phyloP scores from a whole-genome alignment of 2,113 vertebrate genomes.

The Osmerus mordax region DNA sequence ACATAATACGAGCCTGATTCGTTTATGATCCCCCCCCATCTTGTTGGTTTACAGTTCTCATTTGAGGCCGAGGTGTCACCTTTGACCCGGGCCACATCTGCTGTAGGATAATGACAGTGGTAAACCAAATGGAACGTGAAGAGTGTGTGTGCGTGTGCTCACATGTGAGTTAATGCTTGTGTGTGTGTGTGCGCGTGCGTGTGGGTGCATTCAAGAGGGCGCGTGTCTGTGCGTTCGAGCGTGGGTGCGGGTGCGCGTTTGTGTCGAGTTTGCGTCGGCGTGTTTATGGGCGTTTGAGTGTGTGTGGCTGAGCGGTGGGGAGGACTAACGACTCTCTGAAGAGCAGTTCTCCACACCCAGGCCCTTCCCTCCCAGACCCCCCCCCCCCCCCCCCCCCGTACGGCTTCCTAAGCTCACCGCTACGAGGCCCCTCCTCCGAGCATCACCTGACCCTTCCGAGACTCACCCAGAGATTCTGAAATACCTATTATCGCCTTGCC shows the following conservation, averaged over 20 bases:
- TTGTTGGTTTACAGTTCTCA: neutral
- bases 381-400: neutral
- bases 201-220: neutral
- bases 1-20: no score
- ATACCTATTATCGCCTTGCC: no score
- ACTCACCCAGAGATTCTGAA: no score
- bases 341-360: slow-evolving; percentile 61
- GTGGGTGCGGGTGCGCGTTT: neutral
- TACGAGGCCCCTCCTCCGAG: no score
- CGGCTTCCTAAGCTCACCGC: no score
- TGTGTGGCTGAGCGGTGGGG: neutral
- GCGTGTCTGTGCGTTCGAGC: neutral
- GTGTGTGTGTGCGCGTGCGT: slow-evolving; percentile 4
- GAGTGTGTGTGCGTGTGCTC: slow-evolving; percentile 29
- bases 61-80: slow-evolving; percentile 35
- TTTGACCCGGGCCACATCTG: slow-evolving; percentile 68
- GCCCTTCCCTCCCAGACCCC: slow-evolving; percentile 37
- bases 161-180: neutral
- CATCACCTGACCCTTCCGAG: no score
- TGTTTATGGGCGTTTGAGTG: neutral
- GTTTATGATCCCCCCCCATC: neutral
- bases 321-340: slow-evolving; percentile 63
- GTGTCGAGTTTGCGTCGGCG: slow-evolving; percentile 16
- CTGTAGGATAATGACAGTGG: slow-evolving; percentile 60
- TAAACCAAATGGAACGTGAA: slow-evolving; percentile 67